These are phyloP conservation scores for Aspidiotus rigidus DNA, from an alignment of 2,888 invertebrate genomes.

Conservation along the genomic window DNA sequence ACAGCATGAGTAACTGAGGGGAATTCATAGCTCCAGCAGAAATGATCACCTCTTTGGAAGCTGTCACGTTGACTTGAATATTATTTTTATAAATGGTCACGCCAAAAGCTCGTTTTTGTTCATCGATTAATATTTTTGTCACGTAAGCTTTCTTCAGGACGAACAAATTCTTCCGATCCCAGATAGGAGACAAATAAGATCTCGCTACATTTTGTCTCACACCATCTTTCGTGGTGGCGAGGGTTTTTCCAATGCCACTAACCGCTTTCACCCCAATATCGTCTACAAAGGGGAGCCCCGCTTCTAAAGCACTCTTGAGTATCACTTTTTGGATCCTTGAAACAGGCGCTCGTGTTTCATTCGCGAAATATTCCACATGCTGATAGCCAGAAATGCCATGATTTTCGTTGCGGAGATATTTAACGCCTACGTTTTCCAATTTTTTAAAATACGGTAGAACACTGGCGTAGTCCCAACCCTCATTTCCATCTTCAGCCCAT, in stretches of 20 bases:
- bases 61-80: neutral
- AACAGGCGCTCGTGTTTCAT: conserved; percentile 3
- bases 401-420: neutral
- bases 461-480: conserved; percentile 52
- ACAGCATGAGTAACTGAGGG: conserved; percentile 25
- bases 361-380: conserved; percentile 15
- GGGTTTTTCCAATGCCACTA: conserved; percentile 7
- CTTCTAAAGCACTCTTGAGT: conserved; percentile 6
- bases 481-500: conserved; percentile 54
- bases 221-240: conserved; percentile 38
- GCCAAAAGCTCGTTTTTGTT: conserved; percentile 16
- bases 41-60: conserved; percentile 16
- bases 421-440: conserved; percentile 41
- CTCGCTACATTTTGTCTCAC: conserved; percentile 44
- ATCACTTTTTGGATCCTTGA: conserved; percentile 9
- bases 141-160: conserved; percentile 52
- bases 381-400: conserved; percentile 25
- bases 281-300: conserved; percentile 15
- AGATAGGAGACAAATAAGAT: conserved; percentile 45
- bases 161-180: conserved; percentile 50
- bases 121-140: conserved; percentile 44
- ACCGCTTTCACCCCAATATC: conserved; percentile 11
- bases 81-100: conserved; percentile 2
- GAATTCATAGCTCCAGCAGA: conserved; percentile 28
- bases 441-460: conserved; percentile 46